phyloP scores from a whole-genome alignment of 2,113 vertebrate species.

The Pterophyllum scalare region DNA sequence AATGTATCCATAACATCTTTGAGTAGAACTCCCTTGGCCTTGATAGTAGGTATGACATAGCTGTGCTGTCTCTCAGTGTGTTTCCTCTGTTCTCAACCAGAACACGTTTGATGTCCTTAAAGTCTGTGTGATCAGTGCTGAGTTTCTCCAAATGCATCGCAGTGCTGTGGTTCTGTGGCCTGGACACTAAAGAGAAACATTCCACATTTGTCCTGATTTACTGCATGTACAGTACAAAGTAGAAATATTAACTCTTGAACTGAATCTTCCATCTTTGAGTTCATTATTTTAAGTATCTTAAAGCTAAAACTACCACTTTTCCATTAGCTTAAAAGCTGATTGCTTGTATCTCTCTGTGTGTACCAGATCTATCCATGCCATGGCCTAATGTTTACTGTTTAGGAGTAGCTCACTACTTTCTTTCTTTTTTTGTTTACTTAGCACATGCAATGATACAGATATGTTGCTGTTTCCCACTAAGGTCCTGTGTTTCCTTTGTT shows the following conservation, averaged over 20 bases:
- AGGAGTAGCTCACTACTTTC: slow-evolving; percentile 1
- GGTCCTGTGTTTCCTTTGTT: neutral
- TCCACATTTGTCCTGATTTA: slow-evolving; percentile 17
- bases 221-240: neutral
- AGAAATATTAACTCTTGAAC: neutral
- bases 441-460: neutral
- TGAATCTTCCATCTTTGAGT: neutral
- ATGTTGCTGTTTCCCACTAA: slow-evolving; percentile 1
- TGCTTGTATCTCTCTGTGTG: slow-evolving; percentile 30
- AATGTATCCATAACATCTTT: slow-evolving; percentile 32
- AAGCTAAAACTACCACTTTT: neutral
- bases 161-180: slow-evolving; percentile 38
- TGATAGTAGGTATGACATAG: slow-evolving; percentile 61
- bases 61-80: slow-evolving; percentile 47
- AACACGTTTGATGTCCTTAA: neutral
- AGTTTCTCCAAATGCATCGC: slow-evolving; percentile 20
- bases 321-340: neutral
- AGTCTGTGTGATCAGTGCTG: slow-evolving; percentile 33
- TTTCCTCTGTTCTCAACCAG: slow-evolving; percentile 34
- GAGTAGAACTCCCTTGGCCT: slow-evolving; percentile 53
- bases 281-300: neutral
- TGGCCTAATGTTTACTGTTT: slow-evolving; percentile 32
- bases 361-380: slow-evolving; percentile 11
- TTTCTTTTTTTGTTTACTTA: slow-evolving; percentile 17
- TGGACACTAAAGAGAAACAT: slow-evolving; percentile 40